A percentile compares a stretch with the other conserved stretches of the same genome.
phyloP scores from a whole-genome alignment of 2,797 vertebrate species.

The Pagetopsis macropterus region DNA sequence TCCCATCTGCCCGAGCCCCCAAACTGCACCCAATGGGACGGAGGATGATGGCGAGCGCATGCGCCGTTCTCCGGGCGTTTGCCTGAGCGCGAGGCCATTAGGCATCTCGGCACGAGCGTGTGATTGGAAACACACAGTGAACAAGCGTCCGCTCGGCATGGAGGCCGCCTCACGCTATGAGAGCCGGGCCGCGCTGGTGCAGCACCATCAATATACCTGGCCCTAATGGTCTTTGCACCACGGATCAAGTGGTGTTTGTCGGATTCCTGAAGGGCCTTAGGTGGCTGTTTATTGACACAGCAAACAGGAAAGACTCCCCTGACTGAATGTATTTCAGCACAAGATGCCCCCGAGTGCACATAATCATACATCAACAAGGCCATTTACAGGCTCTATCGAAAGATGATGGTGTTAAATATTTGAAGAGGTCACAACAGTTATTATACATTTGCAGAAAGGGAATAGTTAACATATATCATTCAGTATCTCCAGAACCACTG shows the following conservation, averaged over 20 bases:
- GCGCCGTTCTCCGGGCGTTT: constrained; percentile 64
- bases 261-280: constrained; percentile 60
- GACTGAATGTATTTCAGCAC: constrained; percentile 44
- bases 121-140: constrained; percentile 73
- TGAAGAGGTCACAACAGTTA: constrained; percentile 55
- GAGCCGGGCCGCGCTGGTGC: constrained; percentile 34
- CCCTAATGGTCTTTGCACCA: constrained; percentile 64
- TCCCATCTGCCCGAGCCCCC: constrained; percentile 92
- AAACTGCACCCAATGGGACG: constrained; percentile 93
- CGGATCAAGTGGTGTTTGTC: constrained; percentile 61
- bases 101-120: constrained; percentile 55
- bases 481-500: background rate
- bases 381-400: constrained; percentile 41
- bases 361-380: constrained; percentile 50
- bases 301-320: constrained; percentile 54
- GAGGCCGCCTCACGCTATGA: constrained; percentile 55
- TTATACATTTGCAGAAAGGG: constrained; percentile 18
- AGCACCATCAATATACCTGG: constrained; percentile 73
- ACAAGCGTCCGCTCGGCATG: constrained; percentile 73
- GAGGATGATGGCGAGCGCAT: constrained; percentile 86
- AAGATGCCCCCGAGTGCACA: constrained; percentile 43
- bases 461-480: background rate
- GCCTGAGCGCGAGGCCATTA: constrained; percentile 65
- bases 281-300: constrained; percentile 67
- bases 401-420: constrained; percentile 53